These are phyloP conservation scores for Malurus leucopterus DNA, from an alignment of 2,797 vertebrate species.

Conservation along the genomic window DNA sequence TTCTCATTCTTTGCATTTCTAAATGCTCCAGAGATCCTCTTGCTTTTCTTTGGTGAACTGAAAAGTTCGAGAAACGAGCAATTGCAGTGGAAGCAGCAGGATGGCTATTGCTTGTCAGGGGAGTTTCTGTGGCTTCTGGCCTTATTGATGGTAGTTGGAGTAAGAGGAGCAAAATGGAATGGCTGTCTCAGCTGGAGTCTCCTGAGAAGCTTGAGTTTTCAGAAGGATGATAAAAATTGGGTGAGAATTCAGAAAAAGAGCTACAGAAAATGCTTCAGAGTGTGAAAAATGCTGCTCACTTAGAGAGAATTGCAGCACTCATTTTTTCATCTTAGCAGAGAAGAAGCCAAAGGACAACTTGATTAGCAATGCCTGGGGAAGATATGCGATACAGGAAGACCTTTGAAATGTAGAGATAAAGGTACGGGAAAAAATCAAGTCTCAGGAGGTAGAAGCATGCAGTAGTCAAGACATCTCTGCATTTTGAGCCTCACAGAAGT, in stretches of 20 bases:
- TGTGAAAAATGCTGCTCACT: neutral
- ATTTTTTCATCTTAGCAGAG: neutral
- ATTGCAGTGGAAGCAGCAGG: constrained; percentile 10
- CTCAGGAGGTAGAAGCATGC: neutral
- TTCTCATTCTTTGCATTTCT: neutral
- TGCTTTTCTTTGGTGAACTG: neutral
- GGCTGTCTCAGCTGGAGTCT: constrained; percentile 5
- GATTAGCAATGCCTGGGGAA: neutral
- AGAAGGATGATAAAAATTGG: constrained; percentile 8
- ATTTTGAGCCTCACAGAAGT: neutral
- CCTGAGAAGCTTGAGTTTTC: neutral
- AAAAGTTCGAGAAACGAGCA: constrained; percentile 17
- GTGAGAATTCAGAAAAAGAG: neutral
- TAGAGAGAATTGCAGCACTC: neutral
- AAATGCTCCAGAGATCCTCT: neutral
- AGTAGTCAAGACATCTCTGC: neutral
- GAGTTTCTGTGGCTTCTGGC: constrained; percentile 10
- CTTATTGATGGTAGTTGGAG: neutral
- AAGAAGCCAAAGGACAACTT: neutral
- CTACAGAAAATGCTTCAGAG: neutral
- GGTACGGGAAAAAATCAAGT: neutral
- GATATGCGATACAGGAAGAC: neutral
- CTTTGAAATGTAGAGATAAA: neutral
- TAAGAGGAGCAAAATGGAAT: constrained; percentile 11
- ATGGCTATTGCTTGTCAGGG: neutral